These are phyloP conservation scores for Acanthurus leucopareius DNA, from an alignment of 2,797 vertebrate genomes.

Conservation along the genomic window DNA sequence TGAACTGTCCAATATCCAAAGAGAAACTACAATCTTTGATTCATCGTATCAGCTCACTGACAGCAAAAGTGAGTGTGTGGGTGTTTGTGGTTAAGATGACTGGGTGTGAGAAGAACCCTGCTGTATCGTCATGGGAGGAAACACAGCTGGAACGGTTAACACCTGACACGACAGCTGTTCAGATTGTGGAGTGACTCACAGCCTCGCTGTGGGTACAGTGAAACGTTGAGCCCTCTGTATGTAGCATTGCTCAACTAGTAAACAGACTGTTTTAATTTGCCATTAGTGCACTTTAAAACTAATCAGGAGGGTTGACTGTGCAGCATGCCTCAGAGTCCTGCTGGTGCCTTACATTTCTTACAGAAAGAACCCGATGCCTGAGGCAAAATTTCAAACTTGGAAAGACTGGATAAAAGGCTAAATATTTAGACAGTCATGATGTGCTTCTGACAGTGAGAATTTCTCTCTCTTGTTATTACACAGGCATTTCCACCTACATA, in stretches of 20 bases:
- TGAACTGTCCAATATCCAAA: background rate
- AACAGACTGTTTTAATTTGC: constrained; percentile 37
- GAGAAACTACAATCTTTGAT: constrained; percentile 28
- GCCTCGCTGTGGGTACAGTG: constrained; percentile 45
- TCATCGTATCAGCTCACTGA: constrained; percentile 25
- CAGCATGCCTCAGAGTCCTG: background rate
- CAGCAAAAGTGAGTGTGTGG: constrained; percentile 26
- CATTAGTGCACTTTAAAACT: background rate
- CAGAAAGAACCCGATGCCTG: background rate
- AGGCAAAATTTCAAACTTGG: background rate
- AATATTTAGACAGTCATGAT: constrained; percentile 64
- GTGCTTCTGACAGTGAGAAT: constrained; percentile 34
- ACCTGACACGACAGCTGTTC: constrained; percentile 81
- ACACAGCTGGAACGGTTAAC: constrained; percentile 79
- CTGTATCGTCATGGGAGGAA: constrained; percentile 68
- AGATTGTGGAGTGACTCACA: constrained; percentile 73
- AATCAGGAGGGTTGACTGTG: constrained; percentile 6
- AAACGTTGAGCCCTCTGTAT: constrained; percentile 35
- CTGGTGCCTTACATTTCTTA: background rate
- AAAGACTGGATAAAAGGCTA: constrained; percentile 30
- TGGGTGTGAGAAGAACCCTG: constrained; percentile 66
- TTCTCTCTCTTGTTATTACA: constrained; percentile 32
- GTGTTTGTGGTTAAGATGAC: constrained; percentile 42
- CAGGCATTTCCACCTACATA: constrained; percentile 40
- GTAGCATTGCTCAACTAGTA: constrained; percentile 26